These are phyloP conservation scores for Parthenolecanium corni DNA, from an alignment of 2,888 invertebrate species.

Conservation along the genomic window DNA sequence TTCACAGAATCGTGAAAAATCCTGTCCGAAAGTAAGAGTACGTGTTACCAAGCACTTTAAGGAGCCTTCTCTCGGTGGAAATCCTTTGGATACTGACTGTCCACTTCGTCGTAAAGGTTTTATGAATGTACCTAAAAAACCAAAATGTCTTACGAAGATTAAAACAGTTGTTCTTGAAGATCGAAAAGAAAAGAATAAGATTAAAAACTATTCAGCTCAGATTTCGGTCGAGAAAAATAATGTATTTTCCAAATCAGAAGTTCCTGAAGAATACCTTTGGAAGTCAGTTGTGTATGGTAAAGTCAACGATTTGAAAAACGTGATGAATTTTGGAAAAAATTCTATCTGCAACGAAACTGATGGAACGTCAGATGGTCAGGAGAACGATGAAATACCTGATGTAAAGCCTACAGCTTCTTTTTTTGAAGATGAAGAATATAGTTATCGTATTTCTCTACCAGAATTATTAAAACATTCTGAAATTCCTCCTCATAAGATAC, in stretches of 20 bases:
- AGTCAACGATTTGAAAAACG: conserved; percentile 2
- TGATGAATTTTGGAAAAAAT: neutral
- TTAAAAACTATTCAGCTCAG: neutral
- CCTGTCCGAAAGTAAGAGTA: neutral
- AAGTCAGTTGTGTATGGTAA: neutral
- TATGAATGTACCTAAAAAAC: neutral
- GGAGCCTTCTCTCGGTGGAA: conserved; percentile 2
- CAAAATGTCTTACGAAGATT: conserved; percentile 3
- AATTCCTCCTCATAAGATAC: conserved; percentile 9
- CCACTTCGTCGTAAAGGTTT: conserved; percentile 12
- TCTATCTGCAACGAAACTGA: neutral
- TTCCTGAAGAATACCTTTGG: neutral
- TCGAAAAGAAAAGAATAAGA: neutral
- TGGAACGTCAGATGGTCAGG: neutral
- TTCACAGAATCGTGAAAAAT: neutral
- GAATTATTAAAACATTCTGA: neutral
- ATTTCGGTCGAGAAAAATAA: neutral
- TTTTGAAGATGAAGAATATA: neutral
- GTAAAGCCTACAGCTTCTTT: neutral
- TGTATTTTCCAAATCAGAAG: neutral
- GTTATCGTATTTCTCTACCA: neutral
- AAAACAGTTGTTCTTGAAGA: conserved; percentile 1
- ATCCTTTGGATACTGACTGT: conserved; percentile 16
- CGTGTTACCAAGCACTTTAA: neutral
- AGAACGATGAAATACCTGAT: neutral